These are phyloP conservation scores for Cettia cetti DNA, from an alignment of 2,113 vertebrate species.

Conservation along the genomic window DNA sequence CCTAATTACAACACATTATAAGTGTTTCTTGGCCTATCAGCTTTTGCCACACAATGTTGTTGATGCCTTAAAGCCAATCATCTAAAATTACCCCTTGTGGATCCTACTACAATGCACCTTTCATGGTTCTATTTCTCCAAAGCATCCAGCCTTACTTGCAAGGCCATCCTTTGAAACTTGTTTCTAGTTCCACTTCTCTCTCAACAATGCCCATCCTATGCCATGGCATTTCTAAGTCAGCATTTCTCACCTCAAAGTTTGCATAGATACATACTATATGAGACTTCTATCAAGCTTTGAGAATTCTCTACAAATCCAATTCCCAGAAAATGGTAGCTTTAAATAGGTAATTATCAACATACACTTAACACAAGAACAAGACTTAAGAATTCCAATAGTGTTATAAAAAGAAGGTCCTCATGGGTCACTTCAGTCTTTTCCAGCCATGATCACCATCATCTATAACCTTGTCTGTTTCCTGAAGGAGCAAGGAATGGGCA, in stretches of 20 bases:
- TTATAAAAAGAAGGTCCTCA: not conserved
- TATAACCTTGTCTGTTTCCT: constrained; percentile 65
- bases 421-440: constrained; percentile 61
- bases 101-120: no score
- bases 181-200: not conserved
- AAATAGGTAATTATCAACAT: not conserved
- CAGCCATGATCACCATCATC: constrained; percentile 56
- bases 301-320: not conserved
- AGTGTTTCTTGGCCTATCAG: not conserved
- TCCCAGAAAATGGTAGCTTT: not conserved
- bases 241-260: not conserved
- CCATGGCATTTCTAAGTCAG: not conserved
- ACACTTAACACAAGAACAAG: not conserved
- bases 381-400: not conserved
- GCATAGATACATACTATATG: not conserved
- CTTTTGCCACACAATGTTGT: no score
- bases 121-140: no score
- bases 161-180: not conserved
- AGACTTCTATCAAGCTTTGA: not conserved
- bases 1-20: not conserved
- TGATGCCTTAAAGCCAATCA: no score
- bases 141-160: no score
- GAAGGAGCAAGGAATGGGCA: constrained; percentile 58
- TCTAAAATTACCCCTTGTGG: no score
- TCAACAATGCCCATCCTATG: not conserved